Evolutionary conservation across 2,113 vertebrate species (phyloP).

Genomic region (Orycteropus afer): DNA sequence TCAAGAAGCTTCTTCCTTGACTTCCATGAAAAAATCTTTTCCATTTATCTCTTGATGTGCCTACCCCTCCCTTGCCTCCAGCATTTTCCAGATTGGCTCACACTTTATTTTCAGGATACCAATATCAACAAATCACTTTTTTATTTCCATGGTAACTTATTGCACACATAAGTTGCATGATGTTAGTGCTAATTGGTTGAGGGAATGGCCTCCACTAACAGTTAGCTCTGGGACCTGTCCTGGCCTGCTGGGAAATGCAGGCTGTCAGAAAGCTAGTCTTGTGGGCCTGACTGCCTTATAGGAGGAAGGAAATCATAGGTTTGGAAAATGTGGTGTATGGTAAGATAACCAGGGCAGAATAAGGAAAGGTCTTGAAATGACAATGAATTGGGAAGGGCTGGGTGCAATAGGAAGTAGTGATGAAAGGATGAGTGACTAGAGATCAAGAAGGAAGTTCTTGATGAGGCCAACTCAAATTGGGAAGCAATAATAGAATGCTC

Average conservation of each 20-base stretch:
- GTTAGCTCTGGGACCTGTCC: background rate
- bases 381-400: background rate
- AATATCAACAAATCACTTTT: conserved; percentile 73
- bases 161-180: conserved; percentile 56
- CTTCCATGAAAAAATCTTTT: background rate
- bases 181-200: conserved; percentile 48
- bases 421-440: background rate
- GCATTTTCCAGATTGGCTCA: conserved; percentile 75
- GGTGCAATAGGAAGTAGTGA: background rate
- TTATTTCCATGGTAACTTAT: conserved; percentile 85
- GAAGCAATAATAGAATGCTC: background rate
- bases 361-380: background rate
- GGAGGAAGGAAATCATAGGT: background rate
- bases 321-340: background rate
- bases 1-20: background rate
- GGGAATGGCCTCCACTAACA: conserved; percentile 41
- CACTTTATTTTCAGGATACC: conserved; percentile 71
- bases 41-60: conserved; percentile 14
- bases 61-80: background rate
- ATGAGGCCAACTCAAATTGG: background rate
- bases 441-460: background rate
- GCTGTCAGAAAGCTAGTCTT: background rate
- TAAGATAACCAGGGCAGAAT: background rate
- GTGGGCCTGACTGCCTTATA: background rate
- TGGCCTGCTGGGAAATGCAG: background rate